Conservation (phyloP, 2,113 vertebrate genomes). For the Reinhardtius hippoglossoides region DNA sequence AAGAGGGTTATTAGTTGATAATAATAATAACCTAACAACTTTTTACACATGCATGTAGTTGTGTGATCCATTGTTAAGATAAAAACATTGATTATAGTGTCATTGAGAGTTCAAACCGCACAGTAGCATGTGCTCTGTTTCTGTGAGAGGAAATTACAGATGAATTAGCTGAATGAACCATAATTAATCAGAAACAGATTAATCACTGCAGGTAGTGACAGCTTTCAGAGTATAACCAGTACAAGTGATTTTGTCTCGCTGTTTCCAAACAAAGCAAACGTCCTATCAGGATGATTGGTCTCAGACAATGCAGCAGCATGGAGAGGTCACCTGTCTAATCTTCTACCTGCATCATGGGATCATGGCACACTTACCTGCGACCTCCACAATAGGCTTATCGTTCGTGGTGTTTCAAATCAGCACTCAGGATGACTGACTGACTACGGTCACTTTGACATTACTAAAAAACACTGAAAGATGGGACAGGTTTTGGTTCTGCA, state of each 20-base stretch:
- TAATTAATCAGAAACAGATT: background rate
- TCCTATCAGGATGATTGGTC: constrained; percentile 15
- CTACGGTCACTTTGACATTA: background rate
- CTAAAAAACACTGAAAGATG: background rate
- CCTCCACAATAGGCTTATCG: constrained; percentile 41
- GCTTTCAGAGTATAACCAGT: constrained; percentile 11
- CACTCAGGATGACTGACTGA: too few relatives aligned
- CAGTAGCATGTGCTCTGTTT: background rate
- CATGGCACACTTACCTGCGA: constrained; percentile 33
- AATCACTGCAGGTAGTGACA: constrained; percentile 10
- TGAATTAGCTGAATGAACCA: background rate
- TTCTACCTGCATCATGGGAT: constrained; percentile 28
- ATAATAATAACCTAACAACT: background rate
- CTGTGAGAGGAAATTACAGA: background rate
- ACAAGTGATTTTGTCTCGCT: background rate
- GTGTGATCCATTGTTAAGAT: background rate
- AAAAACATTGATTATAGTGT: background rate
- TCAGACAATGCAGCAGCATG: too few relatives aligned
- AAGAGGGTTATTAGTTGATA: background rate
- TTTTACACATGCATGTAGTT: background rate
- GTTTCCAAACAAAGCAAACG: constrained; percentile 47
- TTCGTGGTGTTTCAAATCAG: constrained; percentile 35
- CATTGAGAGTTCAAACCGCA: background rate
- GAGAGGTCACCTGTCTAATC: constrained; percentile 68
- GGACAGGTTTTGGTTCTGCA: too few relatives aligned